These are phyloP conservation scores for Drosophila leonis DNA, from an alignment of 2,888 invertebrate genomes.

Conservation along the genomic window DNA sequence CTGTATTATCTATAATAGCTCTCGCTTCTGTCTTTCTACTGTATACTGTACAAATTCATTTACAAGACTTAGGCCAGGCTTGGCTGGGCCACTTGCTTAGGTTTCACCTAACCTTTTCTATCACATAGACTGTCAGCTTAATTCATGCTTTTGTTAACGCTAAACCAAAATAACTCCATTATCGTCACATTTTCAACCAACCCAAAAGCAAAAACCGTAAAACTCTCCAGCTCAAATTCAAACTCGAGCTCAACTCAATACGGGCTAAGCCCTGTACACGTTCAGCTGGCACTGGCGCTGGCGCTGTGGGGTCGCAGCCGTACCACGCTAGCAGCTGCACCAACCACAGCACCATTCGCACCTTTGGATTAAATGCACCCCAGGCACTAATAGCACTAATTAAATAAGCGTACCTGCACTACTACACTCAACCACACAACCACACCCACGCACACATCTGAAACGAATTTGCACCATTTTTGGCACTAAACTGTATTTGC, in stretches of 20 bases:
- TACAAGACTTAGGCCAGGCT: constrained; percentile 30
- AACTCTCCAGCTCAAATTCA: constrained; percentile 6
- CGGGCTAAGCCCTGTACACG: constrained; percentile 19
- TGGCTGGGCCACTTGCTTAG: constrained; percentile 35
- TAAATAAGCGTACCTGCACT: constrained; percentile 46
- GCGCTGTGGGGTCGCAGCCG: constrained; percentile 26
- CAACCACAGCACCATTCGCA: constrained; percentile 7
- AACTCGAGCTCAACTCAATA: constrained; percentile 19
- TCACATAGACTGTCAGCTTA: constrained; percentile 21
- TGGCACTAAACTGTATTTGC: constrained; percentile 76
- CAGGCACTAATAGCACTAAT: constrained; percentile 65
- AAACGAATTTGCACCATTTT: constrained; percentile 57
- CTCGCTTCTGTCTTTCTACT: constrained; percentile 21
- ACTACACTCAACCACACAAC: constrained; percentile 2
- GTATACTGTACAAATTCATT: background rate
- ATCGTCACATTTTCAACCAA: constrained; percentile 23
- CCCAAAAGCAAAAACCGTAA: constrained; percentile 1
- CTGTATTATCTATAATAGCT: constrained; percentile 40
- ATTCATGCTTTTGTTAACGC: constrained; percentile 33
- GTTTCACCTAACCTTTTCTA: constrained; percentile 9
- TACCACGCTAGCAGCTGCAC: constrained; percentile 7
- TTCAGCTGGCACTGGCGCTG: constrained; percentile 20
- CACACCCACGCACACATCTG: constrained; percentile 20
- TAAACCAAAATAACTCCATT: constrained; percentile 31
- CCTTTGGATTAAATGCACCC: constrained; percentile 42